These are phyloP conservation scores for Chrosomus eos DNA, from an alignment of 2,797 vertebrate genomes.

Conservation along the genomic window DNA sequence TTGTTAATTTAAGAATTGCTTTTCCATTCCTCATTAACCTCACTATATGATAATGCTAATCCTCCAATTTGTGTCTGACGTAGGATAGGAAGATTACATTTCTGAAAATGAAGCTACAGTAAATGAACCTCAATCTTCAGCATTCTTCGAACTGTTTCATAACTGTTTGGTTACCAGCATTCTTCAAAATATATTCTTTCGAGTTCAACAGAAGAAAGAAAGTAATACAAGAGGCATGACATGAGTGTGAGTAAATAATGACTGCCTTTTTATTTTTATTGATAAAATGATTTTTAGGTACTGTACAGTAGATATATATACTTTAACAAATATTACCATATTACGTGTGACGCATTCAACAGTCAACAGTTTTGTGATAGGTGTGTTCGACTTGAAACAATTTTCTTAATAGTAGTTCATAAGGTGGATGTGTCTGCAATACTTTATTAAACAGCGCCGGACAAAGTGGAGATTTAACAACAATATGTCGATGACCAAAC, in stretches of 20 bases:
- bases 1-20: constrained; percentile 20
- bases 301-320: neutral
- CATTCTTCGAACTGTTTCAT: neutral
- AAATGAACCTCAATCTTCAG: neutral
- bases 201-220: neutral
- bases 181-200: neutral
- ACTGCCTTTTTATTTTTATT: neutral
- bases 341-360: too few species aligned
- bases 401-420: neutral
- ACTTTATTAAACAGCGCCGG: neutral
- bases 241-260: neutral
- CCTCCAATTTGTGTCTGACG: neutral
- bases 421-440: neutral
- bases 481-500: neutral
- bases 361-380: too few species aligned
- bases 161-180: neutral
- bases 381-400: neutral
- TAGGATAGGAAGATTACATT: neutral
- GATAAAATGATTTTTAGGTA: neutral
- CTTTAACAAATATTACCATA: neutral
- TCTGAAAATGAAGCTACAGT: neutral
- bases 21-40: neutral
- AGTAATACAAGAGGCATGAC: neutral
- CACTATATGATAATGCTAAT: constrained; percentile 22
- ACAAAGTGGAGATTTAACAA: neutral